These are phyloP conservation scores for Xyrauchen texanus DNA, from an alignment of 2,113 vertebrate species.

Conservation along the genomic window DNA sequence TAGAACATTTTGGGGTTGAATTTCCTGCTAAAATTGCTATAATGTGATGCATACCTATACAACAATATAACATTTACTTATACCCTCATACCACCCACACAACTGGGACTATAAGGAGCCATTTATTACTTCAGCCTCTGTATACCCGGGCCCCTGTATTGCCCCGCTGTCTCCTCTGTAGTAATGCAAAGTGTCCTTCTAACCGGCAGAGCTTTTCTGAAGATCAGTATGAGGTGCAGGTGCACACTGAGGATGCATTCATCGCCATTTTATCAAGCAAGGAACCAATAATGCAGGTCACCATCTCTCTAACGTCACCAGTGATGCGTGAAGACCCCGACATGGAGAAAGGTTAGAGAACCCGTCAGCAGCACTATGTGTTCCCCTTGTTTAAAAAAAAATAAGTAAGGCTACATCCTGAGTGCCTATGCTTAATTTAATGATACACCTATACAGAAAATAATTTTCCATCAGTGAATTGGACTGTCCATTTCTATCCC, in stretches of 20 bases:
- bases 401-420: not conserved
- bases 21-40: too few relatives aligned
- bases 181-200: constrained; percentile 81
- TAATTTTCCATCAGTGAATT: not conserved
- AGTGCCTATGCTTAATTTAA: not conserved
- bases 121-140: not conserved
- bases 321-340: constrained; percentile 83
- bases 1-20: too few relatives aligned
- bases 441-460: constrained; percentile 1
- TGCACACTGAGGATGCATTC: constrained; percentile 77
- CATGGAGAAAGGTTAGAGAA: constrained; percentile 84
- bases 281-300: constrained; percentile 85
- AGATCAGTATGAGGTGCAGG: constrained; percentile 83
- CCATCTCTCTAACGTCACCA: constrained; percentile 82
- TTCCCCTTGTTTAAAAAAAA: constrained; percentile 33
- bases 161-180: constrained; percentile 70
- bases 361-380: constrained; percentile 66
- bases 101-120: not conserved
- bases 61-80: too few relatives aligned
- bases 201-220: constrained; percentile 83
- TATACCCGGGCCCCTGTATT: constrained; percentile 8
- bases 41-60: too few relatives aligned
- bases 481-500: constrained; percentile 6
- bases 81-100: too few relatives aligned
- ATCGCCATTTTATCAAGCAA: constrained; percentile 81